phyloP scores from a whole-genome alignment of 2,113 vertebrate species.

The Mesitornis unicolor region DNA sequence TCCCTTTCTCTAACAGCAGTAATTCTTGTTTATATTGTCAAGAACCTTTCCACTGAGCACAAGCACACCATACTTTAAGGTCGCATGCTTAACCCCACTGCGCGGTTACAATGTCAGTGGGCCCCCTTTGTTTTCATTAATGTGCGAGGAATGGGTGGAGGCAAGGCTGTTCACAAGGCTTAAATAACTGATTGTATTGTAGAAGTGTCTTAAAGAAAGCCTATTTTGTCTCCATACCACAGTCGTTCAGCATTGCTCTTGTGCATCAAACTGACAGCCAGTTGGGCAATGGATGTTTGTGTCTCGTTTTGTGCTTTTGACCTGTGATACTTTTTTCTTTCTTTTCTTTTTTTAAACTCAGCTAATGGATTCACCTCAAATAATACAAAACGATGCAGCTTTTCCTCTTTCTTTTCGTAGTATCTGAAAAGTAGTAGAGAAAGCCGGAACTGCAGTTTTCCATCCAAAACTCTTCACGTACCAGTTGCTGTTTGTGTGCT shows the following conservation, averaged over 20 bases:
- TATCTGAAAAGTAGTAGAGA: neutral
- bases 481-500: neutral
- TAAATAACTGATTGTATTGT: conserved; percentile 82
- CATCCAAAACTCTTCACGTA: neutral
- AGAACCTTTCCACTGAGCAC: conserved; percentile 72
- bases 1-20: conserved; percentile 78
- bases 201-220: conserved; percentile 68
- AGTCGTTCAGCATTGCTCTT: conserved; percentile 72
- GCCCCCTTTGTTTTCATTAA: conserved; percentile 79
- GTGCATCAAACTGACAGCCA: conserved; percentile 69
- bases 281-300: conserved; percentile 67
- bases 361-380: neutral
- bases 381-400: neutral
- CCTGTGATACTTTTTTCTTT: conserved; percentile 71
- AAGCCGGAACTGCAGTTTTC: neutral
- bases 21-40: conserved; percentile 86
- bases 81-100: conserved; percentile 81
- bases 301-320: conserved; percentile 80
- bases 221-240: conserved; percentile 72
- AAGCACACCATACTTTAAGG: conserved; percentile 78
- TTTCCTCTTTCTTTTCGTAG: conserved; percentile 41
- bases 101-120: conserved; percentile 77
- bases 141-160: conserved; percentile 68
- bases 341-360: neutral
- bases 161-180: conserved; percentile 57